Percentiles rank a stretch among this genome's conserved stretches.
phyloP scores from a whole-genome alignment of 1,140 invertebrate species.

The Sitophilus oryzae region DNA sequence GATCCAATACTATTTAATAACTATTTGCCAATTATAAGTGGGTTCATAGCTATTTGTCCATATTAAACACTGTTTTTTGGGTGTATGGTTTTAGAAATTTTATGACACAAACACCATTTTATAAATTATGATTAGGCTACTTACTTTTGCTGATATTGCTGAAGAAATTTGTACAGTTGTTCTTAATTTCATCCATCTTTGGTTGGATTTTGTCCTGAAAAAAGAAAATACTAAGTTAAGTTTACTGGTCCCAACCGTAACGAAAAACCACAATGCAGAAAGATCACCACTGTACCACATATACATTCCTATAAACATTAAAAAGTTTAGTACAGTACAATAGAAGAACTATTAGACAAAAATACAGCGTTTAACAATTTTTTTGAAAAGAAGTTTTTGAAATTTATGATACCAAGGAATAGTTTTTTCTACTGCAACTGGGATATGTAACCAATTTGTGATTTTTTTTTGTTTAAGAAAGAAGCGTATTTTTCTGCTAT shows the following conservation, averaged over 20 bases:
- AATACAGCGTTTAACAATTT: not conserved
- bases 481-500: too few species aligned
- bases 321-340: constrained; percentile 7
- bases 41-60: too few species aligned
- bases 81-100: too few species aligned
- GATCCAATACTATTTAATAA: too few species aligned
- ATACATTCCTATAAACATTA: constrained; percentile 17
- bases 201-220: constrained; percentile 80
- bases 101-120: too few species aligned
- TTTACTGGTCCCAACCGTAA: not conserved
- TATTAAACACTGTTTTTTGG: too few species aligned
- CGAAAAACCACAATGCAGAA: constrained; percentile 21
- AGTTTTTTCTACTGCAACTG: too few species aligned
- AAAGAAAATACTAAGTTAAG: constrained; percentile 16
- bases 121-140: too few species aligned
- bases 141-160: constrained; percentile 67
- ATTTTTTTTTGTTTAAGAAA: too few species aligned
- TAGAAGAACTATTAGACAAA: not conserved
- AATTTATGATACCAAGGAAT: too few species aligned
- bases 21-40: too few species aligned
- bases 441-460: too few species aligned
- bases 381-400: not conserved
- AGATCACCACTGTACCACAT: constrained; percentile 8
- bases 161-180: constrained; percentile 88
- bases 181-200: constrained; percentile 89